phyloP scores from a whole-genome alignment of 2,113 vertebrate genomes.

The Aegotheles bennettii region DNA sequence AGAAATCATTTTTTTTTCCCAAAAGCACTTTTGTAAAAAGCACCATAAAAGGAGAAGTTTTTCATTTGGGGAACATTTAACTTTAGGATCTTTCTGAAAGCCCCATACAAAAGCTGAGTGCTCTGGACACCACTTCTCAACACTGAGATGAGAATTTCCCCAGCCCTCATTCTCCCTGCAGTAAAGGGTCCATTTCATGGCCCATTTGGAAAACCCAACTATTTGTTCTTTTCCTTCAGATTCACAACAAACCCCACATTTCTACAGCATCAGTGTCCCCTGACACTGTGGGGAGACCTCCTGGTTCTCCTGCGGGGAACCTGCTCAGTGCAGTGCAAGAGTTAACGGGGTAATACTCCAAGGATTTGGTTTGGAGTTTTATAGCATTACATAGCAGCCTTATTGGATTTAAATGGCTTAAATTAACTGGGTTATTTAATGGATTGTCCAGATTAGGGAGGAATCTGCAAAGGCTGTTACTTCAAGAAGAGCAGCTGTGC shows the following conservation, averaged over 20 bases:
- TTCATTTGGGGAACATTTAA: neutral
- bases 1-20: neutral
- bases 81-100: neutral
- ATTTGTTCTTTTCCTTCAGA: neutral
- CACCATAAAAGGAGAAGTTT: neutral
- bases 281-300: neutral
- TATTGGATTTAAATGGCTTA: constrained; percentile 68
- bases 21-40: neutral
- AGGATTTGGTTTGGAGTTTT: constrained; percentile 65
- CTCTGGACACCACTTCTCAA: neutral
- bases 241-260: neutral
- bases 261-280: neutral
- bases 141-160: neutral
- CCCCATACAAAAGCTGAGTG: neutral
- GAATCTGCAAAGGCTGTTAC: constrained; percentile 43
- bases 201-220: neutral
- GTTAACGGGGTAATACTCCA: constrained; percentile 13
- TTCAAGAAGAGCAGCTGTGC: constrained; percentile 27
- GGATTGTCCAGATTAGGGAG: constrained; percentile 66
- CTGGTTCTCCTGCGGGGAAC: neutral
- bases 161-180: neutral
- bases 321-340: neutral
- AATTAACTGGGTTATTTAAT: constrained; percentile 69
- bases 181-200: neutral
- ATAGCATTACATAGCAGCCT: constrained; percentile 61